Base-by-base conservation (phyloP, 2,888 invertebrate species). In the Cylloceria caligata region DNA sequence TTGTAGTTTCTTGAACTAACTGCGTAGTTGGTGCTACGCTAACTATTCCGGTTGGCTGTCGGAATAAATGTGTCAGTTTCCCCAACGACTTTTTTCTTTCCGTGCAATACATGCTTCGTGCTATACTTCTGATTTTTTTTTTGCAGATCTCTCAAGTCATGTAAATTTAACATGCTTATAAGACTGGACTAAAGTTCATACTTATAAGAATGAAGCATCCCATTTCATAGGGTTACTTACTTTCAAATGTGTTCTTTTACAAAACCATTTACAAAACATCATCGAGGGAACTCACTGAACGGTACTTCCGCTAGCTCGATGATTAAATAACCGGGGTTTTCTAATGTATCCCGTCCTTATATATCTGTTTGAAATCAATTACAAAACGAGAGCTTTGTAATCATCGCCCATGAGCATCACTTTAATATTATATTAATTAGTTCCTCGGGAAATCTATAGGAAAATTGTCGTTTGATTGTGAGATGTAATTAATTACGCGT, bases 401-500 rank as follows among this genome's bases (percentile, higher is more conserved):
- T n/a, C n/a, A n/a, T n/a, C n/a, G 27, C 69, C 69, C 42, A 19
- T 21, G 42, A 71, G 69, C 30, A 36, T 57, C 55, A 45, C 57
- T 57, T 57, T 42, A 71, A 57, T 57, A 42, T 45, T 57, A 55
- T 42, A 57, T 71, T 71, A 71, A 71, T 57, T 42, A 71, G 69
- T 64, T 27, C 39, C 9, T 19, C 64, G 69, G 57, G 65, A 65
- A 71, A 47, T 36, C 65, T 34, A 27, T 16, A 36, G 36, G 34
- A 24, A 57, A 65, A 71, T 71, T 57, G 5, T 21, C 47, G 62
- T 45, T 52, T 49, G 49, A 34, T 36, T 24, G 27, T 49, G 42
- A 4, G 52, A 34, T 30, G 65, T n/a, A 76, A 80, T 80, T 80
- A 75, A 80, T 75, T 75, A 75, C 47, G 42, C 19, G 55, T 19